A percentile compares a stretch with the other conserved stretches of the same genome.
phyloP scores from a whole-genome alignment of 2,113 vertebrate species.

The Petromus typicus region DNA sequence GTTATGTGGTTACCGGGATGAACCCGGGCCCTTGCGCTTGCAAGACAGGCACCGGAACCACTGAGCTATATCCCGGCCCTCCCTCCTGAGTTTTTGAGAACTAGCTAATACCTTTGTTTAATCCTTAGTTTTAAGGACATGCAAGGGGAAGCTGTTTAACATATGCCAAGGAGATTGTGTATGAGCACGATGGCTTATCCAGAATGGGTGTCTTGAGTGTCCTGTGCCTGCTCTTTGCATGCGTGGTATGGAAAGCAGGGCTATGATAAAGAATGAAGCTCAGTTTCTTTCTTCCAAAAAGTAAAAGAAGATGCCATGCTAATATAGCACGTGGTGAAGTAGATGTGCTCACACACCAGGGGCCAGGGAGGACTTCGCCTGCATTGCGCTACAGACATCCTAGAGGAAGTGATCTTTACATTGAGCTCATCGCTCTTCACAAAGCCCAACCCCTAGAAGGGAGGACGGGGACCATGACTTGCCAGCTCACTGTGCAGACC shows the following conservation, averaged over 20 bases:
- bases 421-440: not conserved
- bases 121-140: constrained; percentile 48
- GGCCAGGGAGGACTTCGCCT: not conserved
- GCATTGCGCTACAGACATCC: constrained; percentile 5
- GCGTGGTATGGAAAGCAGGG: not conserved
- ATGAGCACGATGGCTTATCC: not conserved
- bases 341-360: not conserved
- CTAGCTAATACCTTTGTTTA: constrained; percentile 18
- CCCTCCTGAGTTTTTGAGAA: constrained; percentile 55
- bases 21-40: too few relatives aligned
- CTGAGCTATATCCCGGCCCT: too few relatives aligned
- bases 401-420: not conserved
- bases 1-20: too few relatives aligned
- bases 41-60: too few relatives aligned
- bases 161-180: not conserved
- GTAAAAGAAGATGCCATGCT: constrained; percentile 41
- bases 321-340: not conserved
- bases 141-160: constrained; percentile 43
- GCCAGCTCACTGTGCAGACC: not conserved
- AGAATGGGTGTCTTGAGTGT: constrained; percentile 6
- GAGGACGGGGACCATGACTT: not conserved
- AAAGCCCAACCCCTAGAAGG: not conserved
- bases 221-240: not conserved
- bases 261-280: constrained; percentile 12
- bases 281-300: constrained; percentile 14